phyloP scores from a whole-genome alignment of 2,113 vertebrate species.

The Sigmodon hispidus region DNA sequence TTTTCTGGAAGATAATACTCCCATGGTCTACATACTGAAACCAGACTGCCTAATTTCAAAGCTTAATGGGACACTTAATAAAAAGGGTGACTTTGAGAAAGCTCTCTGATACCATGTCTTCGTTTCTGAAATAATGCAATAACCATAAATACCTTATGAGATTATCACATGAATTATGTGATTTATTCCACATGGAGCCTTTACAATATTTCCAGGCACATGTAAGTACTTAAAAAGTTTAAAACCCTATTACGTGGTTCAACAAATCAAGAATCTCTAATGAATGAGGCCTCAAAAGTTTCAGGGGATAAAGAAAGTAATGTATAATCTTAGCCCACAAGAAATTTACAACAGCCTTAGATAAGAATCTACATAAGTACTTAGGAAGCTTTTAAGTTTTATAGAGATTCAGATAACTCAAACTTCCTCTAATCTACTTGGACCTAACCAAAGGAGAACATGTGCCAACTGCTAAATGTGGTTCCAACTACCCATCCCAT shows the following conservation, averaged over 20 bases:
- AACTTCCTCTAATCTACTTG: background rate
- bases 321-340: background rate
- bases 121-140: background rate
- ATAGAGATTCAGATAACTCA: background rate
- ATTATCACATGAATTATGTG: background rate
- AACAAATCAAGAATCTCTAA: constrained; percentile 9
- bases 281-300: background rate
- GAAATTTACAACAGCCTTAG: background rate
- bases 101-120: background rate
- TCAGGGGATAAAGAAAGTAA: constrained; percentile 10
- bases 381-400: constrained; percentile 26
- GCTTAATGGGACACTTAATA: background rate
- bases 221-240: background rate
- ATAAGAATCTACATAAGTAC: background rate
- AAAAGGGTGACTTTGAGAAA: background rate
- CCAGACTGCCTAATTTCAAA: background rate
- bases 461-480: background rate
- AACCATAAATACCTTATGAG: background rate
- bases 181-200: background rate
- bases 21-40: background rate
- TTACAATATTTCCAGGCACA: background rate
- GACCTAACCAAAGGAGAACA: background rate
- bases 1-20: background rate
- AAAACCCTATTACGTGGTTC: background rate
- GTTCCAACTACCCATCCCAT: background rate